Evolutionary conservation across 1,140 invertebrate species (phyloP).

Genomic region (Lysiphlebus fabarum): DNA sequence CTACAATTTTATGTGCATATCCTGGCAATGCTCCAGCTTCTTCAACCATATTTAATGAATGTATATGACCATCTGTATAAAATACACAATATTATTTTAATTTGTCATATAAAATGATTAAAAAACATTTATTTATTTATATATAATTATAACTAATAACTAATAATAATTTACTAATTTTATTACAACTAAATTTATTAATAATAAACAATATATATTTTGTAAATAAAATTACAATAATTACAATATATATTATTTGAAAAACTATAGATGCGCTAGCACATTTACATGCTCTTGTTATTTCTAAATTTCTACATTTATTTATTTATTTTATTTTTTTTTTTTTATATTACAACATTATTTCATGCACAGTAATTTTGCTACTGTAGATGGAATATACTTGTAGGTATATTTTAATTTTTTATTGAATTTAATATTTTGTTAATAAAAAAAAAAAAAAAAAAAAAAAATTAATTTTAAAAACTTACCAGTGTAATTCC

Average conservation of each 20-base stretch:
- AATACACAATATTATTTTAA: constrained; percentile 20
- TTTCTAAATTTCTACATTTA: too few relatives aligned
- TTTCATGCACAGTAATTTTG: not conserved
- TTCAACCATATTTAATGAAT: constrained; percentile 65
- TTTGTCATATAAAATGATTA: not conserved
- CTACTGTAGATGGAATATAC: constrained; percentile 5
- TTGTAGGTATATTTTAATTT: not conserved
- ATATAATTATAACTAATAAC: constrained; percentile 14
- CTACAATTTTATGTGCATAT: constrained; percentile 77
- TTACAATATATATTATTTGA: too few relatives aligned
- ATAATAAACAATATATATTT: not conserved
- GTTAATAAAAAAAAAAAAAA: too few relatives aligned
- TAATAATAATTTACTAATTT: constrained; percentile 28
- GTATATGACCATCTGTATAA: constrained; percentile 72
- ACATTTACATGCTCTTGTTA: too few relatives aligned
- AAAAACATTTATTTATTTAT: constrained; percentile 7
- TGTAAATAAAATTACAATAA: too few relatives aligned
- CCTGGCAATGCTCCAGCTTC: constrained; percentile 68
- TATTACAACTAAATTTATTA: constrained; percentile 23
- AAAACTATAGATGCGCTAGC: too few relatives aligned
- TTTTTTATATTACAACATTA: too few relatives aligned
- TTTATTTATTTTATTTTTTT: too few relatives aligned
- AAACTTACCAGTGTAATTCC: not conserved
- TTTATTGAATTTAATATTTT: too few relatives aligned
- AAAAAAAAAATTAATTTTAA: too few relatives aligned